phyloP scores from a whole-genome alignment of 2,113 vertebrate genomes.

The Eulemur macaco region DNA sequence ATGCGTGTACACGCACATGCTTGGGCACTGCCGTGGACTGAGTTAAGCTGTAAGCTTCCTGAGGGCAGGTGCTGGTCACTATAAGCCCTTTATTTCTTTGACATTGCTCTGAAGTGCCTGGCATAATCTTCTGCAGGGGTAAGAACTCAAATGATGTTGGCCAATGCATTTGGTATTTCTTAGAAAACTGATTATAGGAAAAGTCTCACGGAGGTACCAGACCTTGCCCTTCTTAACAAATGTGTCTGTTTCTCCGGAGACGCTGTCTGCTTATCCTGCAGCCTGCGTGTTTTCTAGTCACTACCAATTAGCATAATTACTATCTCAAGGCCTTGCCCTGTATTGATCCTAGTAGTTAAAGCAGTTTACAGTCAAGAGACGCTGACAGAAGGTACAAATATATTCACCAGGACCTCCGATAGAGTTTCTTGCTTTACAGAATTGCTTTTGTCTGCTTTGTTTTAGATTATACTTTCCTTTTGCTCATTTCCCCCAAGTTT shows the following conservation, averaged over 20 bases:
- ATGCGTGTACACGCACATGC: rapidly evolving
- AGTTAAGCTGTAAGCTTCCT: background rate
- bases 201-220: background rate
- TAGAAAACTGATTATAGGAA: slow-evolving; percentile 21
- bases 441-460: slow-evolving; percentile 38
- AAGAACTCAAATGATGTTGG: background rate
- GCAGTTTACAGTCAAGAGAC: slow-evolving; percentile 50
- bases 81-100: background rate
- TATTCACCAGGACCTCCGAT: background rate
- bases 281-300: slow-evolving; percentile 48
- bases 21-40: too few relatives aligned
- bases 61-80: background rate
- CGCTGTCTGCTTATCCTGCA: background rate
- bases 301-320: slow-evolving; percentile 67
- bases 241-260: background rate
- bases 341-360: slow-evolving; percentile 64
- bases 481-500: background rate
- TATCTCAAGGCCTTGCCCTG: slow-evolving; percentile 64
- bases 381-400: slow-evolving; percentile 61
- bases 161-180: background rate
- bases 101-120: background rate
- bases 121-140: background rate
- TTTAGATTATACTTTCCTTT: background rate
- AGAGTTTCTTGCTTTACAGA: slow-evolving; percentile 35
- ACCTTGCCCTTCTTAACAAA: slow-evolving; percentile 53